Percentiles rank a stretch among this genome's conserved stretches.
Conservation (phyloP, 2,113 vertebrate genomes). For the Gulo gulo region DNA sequence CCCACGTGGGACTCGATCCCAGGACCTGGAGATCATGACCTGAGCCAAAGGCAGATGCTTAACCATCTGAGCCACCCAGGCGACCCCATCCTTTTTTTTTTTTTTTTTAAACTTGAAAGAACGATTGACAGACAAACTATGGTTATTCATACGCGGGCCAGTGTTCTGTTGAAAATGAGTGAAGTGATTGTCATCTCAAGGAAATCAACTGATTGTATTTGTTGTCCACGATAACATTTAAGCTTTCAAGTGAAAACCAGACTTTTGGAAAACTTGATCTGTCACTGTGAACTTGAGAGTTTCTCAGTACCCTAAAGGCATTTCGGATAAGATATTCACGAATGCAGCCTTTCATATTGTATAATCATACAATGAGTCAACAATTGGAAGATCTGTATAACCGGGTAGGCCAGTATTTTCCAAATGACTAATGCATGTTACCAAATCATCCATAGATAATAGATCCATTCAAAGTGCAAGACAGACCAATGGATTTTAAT, state of each 20-base stretch:
- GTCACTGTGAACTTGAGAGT: background rate
- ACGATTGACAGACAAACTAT: background rate
- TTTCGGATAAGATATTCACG: constrained; percentile 50
- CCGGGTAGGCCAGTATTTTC: constrained; percentile 24
- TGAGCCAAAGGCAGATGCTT: too few species aligned
- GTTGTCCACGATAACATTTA: constrained; percentile 28
- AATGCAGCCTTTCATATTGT: constrained; percentile 27
- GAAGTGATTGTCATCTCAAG: constrained; percentile 28
- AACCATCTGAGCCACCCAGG: too few species aligned
- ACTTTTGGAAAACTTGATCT: constrained; percentile 31
- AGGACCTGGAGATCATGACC: too few species aligned
- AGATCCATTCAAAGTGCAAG: constrained; percentile 59
- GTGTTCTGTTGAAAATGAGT: constrained; percentile 39
- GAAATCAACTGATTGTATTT: background rate
- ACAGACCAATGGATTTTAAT: constrained; percentile 43
- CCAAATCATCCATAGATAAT: constrained; percentile 56
- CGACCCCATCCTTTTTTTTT: background rate
- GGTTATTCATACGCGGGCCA: constrained; percentile 2
- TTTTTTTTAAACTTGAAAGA: background rate
- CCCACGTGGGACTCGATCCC: too few species aligned
- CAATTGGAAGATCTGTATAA: constrained; percentile 37
- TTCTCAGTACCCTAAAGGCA: constrained; percentile 25
- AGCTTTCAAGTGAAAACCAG: constrained; percentile 5
- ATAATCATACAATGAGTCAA: constrained; percentile 49
- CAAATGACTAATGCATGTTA: constrained; percentile 61